These are phyloP conservation scores for Proctacanthus coquilletti DNA, from an alignment of 1,140 invertebrate genomes.

Conservation along the genomic window DNA sequence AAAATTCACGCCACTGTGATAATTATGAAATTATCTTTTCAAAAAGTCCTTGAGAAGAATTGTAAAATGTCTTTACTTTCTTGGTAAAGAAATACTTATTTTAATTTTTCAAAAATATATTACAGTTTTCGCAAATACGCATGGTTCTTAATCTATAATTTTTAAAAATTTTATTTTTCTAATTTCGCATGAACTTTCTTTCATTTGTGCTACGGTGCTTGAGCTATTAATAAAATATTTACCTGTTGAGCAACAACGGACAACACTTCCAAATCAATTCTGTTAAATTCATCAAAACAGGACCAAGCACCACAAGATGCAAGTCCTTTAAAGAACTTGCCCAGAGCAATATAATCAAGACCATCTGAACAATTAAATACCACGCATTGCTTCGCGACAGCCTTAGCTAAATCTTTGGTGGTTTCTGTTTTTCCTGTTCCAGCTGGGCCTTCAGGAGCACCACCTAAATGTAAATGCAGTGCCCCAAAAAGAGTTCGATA, in stretches of 20 bases:
- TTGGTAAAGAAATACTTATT: background rate
- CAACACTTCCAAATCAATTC: constrained; percentile 70
- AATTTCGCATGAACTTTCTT: too few species aligned
- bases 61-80: too few species aligned
- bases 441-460: constrained; percentile 87
- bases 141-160: background rate
- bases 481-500: constrained; percentile 87
- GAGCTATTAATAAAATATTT: too few species aligned
- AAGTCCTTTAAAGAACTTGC: constrained; percentile 94
- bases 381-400: constrained; percentile 89
- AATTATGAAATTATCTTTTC: too few species aligned
- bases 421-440: constrained; percentile 95
- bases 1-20: too few species aligned
- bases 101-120: constrained; percentile 1
- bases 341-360: constrained; percentile 81
- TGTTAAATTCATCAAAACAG: constrained; percentile 93
- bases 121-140: background rate
- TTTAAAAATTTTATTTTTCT: background rate
- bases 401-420: constrained; percentile 91
- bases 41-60: too few species aligned
- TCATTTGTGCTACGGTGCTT: too few species aligned
- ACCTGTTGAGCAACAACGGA: constrained; percentile 81
- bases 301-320: constrained; percentile 93
- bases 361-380: constrained; percentile 94
- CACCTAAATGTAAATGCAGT: constrained; percentile 66